Evolutionary conservation across 92 coral and sea anemone species (phyloP).

Genomic region (Palythoa grandiflora): DNA sequence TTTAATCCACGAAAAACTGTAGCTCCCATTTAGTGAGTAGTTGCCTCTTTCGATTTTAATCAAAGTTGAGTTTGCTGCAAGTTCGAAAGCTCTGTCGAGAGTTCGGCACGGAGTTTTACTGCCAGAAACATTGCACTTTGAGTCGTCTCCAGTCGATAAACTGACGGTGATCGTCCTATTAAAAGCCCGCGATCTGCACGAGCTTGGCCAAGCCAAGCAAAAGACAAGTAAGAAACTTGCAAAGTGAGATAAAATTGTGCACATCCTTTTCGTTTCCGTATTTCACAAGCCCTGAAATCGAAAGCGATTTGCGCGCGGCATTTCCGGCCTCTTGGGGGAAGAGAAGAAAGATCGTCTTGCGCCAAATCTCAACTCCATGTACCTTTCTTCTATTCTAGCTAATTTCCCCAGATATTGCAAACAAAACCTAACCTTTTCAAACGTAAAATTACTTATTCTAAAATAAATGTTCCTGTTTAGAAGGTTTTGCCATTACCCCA

Average conservation of each 20-base stretch:
- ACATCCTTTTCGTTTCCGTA: background rate
- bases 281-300: background rate
- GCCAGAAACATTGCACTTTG: constrained; percentile 20
- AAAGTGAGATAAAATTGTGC: background rate
- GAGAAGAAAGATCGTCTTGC: too few species aligned
- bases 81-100: constrained; percentile 68
- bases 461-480: too few species aligned
- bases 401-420: too few species aligned
- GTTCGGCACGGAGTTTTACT: constrained; percentile 65
- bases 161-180: constrained; percentile 53
- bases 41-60: constrained; percentile 61
- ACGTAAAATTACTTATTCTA: too few species aligned
- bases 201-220: background rate
- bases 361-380: too few species aligned
- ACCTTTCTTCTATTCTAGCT: too few species aligned
- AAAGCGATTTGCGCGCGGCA: too few species aligned
- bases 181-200: background rate
- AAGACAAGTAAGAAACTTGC: background rate
- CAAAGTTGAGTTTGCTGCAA: constrained; percentile 67
- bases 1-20: constrained; percentile 56
- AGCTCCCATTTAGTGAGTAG: constrained; percentile 68
- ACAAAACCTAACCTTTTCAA: too few species aligned
- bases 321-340: background rate
- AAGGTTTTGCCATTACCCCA: too few species aligned
- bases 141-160: constrained; percentile 57